phyloP scores from a whole-genome alignment of 2,797 vertebrate genomes.

The Siniperca obscura region DNA sequence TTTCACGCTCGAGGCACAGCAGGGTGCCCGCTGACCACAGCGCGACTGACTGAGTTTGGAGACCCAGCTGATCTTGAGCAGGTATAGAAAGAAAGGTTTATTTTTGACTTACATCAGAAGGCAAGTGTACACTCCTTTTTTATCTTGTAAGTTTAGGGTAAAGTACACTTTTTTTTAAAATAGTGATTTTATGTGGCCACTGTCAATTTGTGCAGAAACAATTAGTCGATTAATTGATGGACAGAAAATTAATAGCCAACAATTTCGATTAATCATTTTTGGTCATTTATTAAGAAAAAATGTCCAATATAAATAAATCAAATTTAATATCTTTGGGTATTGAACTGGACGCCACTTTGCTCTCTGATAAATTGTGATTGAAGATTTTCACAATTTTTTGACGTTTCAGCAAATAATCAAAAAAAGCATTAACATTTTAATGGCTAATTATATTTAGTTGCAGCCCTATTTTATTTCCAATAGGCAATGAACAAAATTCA shows the following conservation, averaged over 20 bases:
- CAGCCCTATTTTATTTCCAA: neutral
- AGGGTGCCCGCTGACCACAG: constrained; percentile 84
- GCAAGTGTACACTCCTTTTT: neutral
- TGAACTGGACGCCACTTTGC: neutral
- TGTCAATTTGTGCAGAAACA: neutral
- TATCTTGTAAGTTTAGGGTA: neutral
- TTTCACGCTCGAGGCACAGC: constrained; percentile 87
- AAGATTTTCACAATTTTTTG: neutral
- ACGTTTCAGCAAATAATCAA: neutral
- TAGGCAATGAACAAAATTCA: neutral
- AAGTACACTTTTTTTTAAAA: neutral
- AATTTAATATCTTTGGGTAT: neutral
- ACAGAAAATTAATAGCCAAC: neutral
- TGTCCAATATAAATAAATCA: neutral
- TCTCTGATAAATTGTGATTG: neutral
- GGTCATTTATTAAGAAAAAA: neutral
- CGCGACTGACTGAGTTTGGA: constrained; percentile 88
- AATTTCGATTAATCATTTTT: neutral
- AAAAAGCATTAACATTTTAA: neutral
- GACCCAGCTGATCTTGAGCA: constrained; percentile 91
- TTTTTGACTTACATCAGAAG: neutral
- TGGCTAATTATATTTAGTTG: neutral
- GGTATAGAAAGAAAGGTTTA: constrained; percentile 28
- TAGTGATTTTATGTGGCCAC: neutral
- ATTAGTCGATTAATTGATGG: neutral